phyloP scores from a whole-genome alignment of 2,888 invertebrate species.

The Acrobasis suavella region DNA sequence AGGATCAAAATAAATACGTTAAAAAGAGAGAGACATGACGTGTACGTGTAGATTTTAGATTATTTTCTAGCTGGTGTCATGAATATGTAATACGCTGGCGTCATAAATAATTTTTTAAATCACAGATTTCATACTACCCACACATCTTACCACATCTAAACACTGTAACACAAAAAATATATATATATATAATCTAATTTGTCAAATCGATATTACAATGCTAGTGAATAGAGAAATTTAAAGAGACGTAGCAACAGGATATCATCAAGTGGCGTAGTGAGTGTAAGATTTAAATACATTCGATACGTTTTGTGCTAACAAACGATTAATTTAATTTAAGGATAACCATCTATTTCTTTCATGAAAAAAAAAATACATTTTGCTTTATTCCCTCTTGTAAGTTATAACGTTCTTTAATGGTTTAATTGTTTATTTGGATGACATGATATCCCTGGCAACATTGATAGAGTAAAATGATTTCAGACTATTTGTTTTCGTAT shows the following conservation, averaged over 20 bases:
- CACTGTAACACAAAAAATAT: too few species aligned
- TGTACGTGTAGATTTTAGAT: not conserved
- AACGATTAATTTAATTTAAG: not conserved
- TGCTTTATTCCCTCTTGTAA: not conserved
- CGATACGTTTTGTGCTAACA: constrained; percentile 5
- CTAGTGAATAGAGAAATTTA: constrained; percentile 5
- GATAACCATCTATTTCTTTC: not conserved
- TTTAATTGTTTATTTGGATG: not conserved
- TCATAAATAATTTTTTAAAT: constrained; percentile 38
- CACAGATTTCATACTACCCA: constrained; percentile 36
- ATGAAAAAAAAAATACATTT: not conserved
- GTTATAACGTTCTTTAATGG: not conserved
- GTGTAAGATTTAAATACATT: constrained; percentile 13
- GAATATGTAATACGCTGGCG: constrained; percentile 16
- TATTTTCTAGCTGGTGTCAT: constrained; percentile 35
- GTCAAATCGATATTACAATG: not conserved
- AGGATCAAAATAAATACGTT: not conserved
- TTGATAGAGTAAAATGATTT: not conserved
- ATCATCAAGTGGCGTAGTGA: constrained; percentile 8
- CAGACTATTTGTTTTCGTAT: constrained; percentile 3
- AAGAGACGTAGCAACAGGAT: constrained; percentile 8
- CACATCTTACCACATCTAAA: not conserved
- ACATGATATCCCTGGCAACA: not conserved
- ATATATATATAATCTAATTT: constrained; percentile 2
- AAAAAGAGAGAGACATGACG: not conserved